A percentile compares a stretch with the other conserved stretches of the same genome.
phyloP scores from a whole-genome alignment of 2,888 invertebrate genomes.

The Pristionchus mayeri region DNA sequence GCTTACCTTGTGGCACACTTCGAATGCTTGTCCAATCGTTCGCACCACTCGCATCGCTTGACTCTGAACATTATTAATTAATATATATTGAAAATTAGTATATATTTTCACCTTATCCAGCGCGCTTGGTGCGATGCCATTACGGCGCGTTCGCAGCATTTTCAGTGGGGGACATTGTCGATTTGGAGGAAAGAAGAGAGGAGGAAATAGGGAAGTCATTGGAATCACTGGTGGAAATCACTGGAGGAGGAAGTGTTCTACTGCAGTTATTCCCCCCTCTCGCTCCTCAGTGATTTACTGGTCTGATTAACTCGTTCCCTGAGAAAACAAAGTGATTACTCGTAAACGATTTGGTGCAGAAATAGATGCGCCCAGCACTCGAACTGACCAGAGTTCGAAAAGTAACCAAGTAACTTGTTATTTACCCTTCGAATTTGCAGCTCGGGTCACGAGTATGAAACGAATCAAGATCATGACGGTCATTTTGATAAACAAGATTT shows the following conservation, averaged over 20 bases:
- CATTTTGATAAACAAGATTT: no score
- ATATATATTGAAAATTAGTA: background rate
- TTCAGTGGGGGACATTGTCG: no score
- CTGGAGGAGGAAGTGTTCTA: background rate
- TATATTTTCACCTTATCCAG: background rate
- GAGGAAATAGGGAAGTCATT: background rate
- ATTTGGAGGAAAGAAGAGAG: background rate
- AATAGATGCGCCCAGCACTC: background rate
- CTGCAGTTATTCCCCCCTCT: background rate
- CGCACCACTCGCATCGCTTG: conserved; percentile 98
- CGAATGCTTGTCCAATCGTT: conserved; percentile 98
- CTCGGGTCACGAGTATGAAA: no score
- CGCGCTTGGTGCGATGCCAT: background rate
- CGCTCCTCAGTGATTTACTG: background rate
- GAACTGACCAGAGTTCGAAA: no score
- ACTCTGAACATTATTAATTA: conserved; percentile 64
- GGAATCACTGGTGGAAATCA: background rate
- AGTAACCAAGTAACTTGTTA: no score
- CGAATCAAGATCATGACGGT: no score
- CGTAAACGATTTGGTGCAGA: background rate
- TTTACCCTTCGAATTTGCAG: no score
- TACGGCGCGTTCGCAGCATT: background rate
- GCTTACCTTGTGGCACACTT: conserved; percentile 91
- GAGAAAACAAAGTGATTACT: conserved; percentile 35
- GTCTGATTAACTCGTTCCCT: conserved; percentile 25